These are phyloP conservation scores for Rhingia rostrata DNA, from an alignment of 2,888 invertebrate species.

Conservation along the genomic window DNA sequence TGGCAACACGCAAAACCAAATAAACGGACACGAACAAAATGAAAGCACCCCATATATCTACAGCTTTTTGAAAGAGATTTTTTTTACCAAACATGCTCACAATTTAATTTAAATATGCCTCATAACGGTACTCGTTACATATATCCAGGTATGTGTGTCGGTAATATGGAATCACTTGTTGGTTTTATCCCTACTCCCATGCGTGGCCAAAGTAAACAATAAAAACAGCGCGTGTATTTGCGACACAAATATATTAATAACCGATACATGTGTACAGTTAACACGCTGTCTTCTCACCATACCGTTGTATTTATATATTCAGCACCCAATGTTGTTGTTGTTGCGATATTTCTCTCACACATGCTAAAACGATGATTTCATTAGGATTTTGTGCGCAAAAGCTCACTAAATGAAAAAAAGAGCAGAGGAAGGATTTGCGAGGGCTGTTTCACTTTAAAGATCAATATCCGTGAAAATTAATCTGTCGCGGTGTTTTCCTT, in stretches of 20 bases:
- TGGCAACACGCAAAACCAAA: neutral
- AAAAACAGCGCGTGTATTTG: slow-evolving; percentile 44
- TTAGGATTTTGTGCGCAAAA: slow-evolving; percentile 55
- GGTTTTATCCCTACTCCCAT: slow-evolving; percentile 63
- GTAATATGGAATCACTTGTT: slow-evolving; percentile 67
- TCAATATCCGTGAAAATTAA: slow-evolving; percentile 39
- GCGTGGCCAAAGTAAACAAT: slow-evolving; percentile 67
- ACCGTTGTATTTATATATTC: slow-evolving; percentile 13
- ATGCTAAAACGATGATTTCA: slow-evolving; percentile 62
- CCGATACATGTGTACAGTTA: slow-evolving; percentile 14
- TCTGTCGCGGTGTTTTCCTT: slow-evolving; percentile 9
- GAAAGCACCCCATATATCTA: neutral
- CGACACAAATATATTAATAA: slow-evolving; percentile 23
- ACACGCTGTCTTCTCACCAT: slow-evolving; percentile 15
- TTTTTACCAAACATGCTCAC: slow-evolving; percentile 18
- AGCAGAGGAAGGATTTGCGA: slow-evolving; percentile 2
- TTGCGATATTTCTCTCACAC: slow-evolving; percentile 25
- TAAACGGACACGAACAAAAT: neutral
- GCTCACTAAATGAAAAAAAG: slow-evolving; percentile 17
- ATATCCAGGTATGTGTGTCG: neutral
- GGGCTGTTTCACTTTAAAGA: slow-evolving; percentile 18
- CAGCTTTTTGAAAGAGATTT: slow-evolving; percentile 21
- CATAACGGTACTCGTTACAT: slow-evolving; percentile 15
- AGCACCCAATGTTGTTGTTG: slow-evolving; percentile 16
- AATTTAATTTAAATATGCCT: slow-evolving; percentile 58